Base-by-base conservation (phyloP, 2,113 vertebrate genomes). In the Rhipidura dahli region DNA sequence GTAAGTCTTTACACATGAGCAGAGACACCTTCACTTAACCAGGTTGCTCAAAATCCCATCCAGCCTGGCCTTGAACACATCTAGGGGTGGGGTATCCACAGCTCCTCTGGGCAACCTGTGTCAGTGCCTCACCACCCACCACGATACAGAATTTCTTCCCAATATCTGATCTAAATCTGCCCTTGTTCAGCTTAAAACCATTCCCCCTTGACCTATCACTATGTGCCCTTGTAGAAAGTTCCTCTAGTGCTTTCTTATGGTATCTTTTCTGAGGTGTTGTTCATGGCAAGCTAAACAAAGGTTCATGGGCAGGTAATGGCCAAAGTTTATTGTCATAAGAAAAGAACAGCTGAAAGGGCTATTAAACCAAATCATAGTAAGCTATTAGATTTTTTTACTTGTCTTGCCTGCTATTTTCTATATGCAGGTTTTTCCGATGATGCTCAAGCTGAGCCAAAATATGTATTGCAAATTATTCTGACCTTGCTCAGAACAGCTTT, bases 361-460 rank as follows among this genome's bases (percentile, higher is more conserved):
- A 50, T 84, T 72, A 92, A 88, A 93, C 14, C n/a, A 83, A 93
- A 78, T 69, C n/a, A 63, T 75, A 83, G 82, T 56, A 73, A 92
- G 83, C 50, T 31, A 40, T 90, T 90, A 33, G 16, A 31, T 18
- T 45, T 90, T 90, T 92, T 91, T 91, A 93, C 79, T 94, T 57
- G 53, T 60, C 51, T 78, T 45, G 31, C n/a, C 20, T 51, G 49
- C 33, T 78, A 18, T 89, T 96, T 88, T 90, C 85, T 64, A 4
- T 45, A 33, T 6, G 31, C 40, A 60, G 19, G 54, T 93, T 94
- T 92, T 94, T 40, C 75, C 63, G 77, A 77, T 72, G 63, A 69
- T 70, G 37, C 83, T 89, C 50, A 89, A 84, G 53, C 63, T 51
- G 65, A 95, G 85, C 50, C 76, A 96, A 83, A 80, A 93, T 51